Evolutionary conservation across 2,888 invertebrate species (phyloP).

Genomic region (Zygothrica quintamaculata): DNA sequence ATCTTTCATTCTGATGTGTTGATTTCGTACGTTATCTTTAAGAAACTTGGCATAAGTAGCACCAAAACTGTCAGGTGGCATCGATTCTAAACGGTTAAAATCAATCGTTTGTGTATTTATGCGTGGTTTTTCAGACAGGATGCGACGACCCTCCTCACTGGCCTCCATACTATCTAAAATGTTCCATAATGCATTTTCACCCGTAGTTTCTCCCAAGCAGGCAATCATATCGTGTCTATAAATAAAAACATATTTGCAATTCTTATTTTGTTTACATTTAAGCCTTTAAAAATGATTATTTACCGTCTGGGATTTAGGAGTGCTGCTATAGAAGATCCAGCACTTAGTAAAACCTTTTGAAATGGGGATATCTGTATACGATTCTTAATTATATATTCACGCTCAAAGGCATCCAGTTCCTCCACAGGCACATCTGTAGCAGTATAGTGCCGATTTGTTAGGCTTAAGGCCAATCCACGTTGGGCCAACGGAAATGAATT

Average conservation of each 20-base stretch:
- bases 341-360: constrained; percentile 91
- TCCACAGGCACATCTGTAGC: constrained; percentile 34
- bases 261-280: too few species aligned
- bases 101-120: constrained; percentile 94
- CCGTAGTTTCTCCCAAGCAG: constrained; percentile 96
- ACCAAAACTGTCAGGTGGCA: constrained; percentile 94
- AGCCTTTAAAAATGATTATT: background rate
- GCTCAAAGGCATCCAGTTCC: constrained; percentile 85
- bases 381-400: constrained; percentile 87
- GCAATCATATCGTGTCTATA: constrained; percentile 95
- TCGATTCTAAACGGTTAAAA: constrained; percentile 88
- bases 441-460: constrained; percentile 17
- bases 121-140: constrained; percentile 91
- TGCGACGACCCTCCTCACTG: constrained; percentile 90
- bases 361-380: constrained; percentile 88
- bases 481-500: constrained; percentile 31
- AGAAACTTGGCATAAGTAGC: constrained; percentile 94
- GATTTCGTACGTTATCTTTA: constrained; percentile 87
- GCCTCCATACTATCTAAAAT: constrained; percentile 91
- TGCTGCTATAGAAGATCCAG: constrained; percentile 95
- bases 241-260: background rate
- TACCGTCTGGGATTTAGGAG: constrained; percentile 90
- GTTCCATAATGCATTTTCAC: constrained; percentile 88
- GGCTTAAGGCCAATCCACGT: constrained; percentile 20
- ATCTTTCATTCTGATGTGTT: too few species aligned